phyloP scores from a whole-genome alignment of 2,888 invertebrate genomes.

The Cheilosia grossa region DNA sequence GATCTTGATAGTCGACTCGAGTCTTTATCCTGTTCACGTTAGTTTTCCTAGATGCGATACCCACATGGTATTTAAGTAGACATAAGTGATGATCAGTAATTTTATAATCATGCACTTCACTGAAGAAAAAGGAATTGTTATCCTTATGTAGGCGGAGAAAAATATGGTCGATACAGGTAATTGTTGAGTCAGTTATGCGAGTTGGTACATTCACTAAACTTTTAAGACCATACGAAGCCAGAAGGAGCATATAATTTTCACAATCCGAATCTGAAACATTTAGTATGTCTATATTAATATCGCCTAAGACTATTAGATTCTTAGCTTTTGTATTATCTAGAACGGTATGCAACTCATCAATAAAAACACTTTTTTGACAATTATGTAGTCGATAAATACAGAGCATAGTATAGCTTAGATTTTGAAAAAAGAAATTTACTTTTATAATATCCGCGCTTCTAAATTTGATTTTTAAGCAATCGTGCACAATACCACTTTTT shows the following conservation, averaged over 20 bases:
- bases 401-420: slow-evolving; percentile 1
- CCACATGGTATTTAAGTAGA: not conserved
- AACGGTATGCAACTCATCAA: slow-evolving; percentile 20
- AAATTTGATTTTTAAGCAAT: too few species aligned
- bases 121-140: not conserved
- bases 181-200: too few species aligned
- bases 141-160: not conserved
- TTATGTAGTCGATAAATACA: slow-evolving; percentile 11
- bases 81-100: slow-evolving; percentile 2
- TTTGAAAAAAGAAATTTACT: not conserved
- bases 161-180: slow-evolving; percentile 1
- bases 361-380: slow-evolving; percentile 20
- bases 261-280: not conserved
- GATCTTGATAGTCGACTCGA: not conserved
- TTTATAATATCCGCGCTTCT: too few species aligned
- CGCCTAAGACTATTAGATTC: slow-evolving; percentile 18
- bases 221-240: not conserved
- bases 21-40: not conserved
- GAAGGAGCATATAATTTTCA: not conserved
- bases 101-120: slow-evolving; percentile 9
- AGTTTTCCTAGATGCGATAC: not conserved
- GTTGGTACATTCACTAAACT: too few species aligned
- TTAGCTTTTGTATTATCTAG: slow-evolving; percentile 18
- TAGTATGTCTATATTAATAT: slow-evolving; percentile 1
- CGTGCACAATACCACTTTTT: too few species aligned